Percentiles rank a stretch among this genome's conserved stretches.
These are phyloP conservation scores for Tipula unca DNA, from an alignment of 2,888 invertebrate genomes.

Conservation along the genomic window DNA sequence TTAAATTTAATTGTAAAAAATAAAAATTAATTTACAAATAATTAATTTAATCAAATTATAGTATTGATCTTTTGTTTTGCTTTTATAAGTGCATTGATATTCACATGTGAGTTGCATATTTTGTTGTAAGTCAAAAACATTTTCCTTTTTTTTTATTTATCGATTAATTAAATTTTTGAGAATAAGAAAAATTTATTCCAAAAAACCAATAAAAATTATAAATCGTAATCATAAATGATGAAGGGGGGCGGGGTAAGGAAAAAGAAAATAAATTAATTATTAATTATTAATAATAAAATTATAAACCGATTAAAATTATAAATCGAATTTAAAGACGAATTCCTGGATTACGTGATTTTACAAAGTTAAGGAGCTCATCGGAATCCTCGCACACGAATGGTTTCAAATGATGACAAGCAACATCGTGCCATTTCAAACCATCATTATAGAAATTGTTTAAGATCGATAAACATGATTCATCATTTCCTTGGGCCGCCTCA, in stretches of 20 bases:
- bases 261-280: background rate
- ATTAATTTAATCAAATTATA: background rate
- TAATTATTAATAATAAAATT: constrained; percentile 9
- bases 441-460: constrained; percentile 88
- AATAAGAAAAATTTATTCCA: constrained; percentile 14
- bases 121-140: background rate
- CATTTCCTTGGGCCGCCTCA: constrained; percentile 85
- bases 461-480: constrained; percentile 82
- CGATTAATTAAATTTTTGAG: background rate
- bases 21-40: constrained; percentile 4
- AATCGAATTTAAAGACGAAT: constrained; percentile 58
- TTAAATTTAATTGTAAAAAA: constrained; percentile 8
- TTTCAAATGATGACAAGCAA: constrained; percentile 77
- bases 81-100: background rate
- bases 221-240: background rate
- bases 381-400: constrained; percentile 88
- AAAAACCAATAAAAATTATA: background rate
- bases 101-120: constrained; percentile 4
- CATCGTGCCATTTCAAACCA: constrained; percentile 80
- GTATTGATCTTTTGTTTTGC: background rate
- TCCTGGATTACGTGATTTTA: constrained; percentile 79
- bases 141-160: background rate
- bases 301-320: background rate
- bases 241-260: background rate
- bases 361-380: constrained; percentile 82